Conservation (phyloP, 2,113 vertebrate genomes). For the Bothrops jararaca region DNA sequence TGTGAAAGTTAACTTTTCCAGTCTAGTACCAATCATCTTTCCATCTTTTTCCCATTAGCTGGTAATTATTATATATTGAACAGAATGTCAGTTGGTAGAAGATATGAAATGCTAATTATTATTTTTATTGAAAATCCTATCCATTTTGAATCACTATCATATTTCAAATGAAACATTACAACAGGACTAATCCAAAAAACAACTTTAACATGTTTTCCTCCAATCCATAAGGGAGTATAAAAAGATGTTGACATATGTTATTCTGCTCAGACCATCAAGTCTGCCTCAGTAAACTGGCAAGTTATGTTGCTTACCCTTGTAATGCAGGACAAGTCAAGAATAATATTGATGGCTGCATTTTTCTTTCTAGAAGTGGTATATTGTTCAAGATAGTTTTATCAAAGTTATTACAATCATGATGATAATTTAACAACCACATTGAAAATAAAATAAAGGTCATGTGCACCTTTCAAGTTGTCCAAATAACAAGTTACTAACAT, state of each 20-base stretch:
- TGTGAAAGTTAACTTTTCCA: not conserved
- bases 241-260: not conserved
- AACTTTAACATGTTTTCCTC: not conserved
- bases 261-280: not conserved
- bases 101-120: not conserved
- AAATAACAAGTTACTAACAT: not conserved
- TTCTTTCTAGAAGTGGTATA: not conserved
- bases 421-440: not conserved
- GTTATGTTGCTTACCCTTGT: not conserved
- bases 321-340: not conserved
- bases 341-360: not conserved
- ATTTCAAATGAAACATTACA: not conserved
- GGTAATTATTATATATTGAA: not conserved
- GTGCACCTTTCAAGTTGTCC: not conserved
- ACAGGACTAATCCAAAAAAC: not conserved
- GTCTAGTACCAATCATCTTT: not conserved
- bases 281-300: not conserved
- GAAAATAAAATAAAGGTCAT: not conserved
- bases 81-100: not conserved
- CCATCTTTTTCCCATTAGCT: not conserved
- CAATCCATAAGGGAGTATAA: not conserved
- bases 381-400: not conserved
- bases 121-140: not conserved
- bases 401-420: not conserved
- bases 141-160: not conserved